A percentile compares a stretch with the other conserved stretches of the same genome.
These are phyloP conservation scores for Enoplolaimus lenunculus DNA, from an alignment of 2,888 invertebrate genomes.

Conservation along the genomic window DNA sequence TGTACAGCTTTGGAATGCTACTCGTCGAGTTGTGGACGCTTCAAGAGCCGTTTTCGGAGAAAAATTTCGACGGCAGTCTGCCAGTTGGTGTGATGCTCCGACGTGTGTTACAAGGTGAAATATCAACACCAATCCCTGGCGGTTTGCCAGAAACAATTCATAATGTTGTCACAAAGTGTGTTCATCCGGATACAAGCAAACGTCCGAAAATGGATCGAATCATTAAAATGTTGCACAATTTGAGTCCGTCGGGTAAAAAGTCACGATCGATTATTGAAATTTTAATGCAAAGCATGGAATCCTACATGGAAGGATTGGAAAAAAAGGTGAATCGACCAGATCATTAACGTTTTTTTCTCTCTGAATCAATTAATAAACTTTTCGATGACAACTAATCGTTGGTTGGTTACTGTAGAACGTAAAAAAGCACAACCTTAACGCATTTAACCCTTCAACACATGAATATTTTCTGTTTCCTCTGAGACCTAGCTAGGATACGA, in stretches of 20 bases:
- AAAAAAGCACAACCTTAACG: no score
- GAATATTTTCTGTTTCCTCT: no score
- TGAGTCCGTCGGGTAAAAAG: not conserved
- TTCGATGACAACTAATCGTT: no score
- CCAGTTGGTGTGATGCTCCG: not conserved
- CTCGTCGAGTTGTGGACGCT: not conserved
- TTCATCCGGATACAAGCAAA: not conserved
- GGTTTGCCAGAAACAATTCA: not conserved
- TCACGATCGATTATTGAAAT: not conserved
- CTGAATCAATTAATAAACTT: no score
- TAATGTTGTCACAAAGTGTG: not conserved
- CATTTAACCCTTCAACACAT: no score
- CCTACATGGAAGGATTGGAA: not conserved
- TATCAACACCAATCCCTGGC: not conserved
- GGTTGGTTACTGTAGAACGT: no score
- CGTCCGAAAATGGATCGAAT: not conserved
- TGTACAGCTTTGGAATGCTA: not conserved
- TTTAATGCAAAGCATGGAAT: not conserved
- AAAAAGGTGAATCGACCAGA: not conserved
- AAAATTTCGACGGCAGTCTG: not conserved
- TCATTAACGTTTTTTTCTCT: no score
- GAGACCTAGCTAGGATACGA: no score
- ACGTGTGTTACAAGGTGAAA: not conserved
- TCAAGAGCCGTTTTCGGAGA: not conserved
- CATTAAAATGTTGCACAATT: not conserved